Evolutionary conservation across 2,888 invertebrate genomes (phyloP).

Genomic region (Dusona sp.): DNA sequence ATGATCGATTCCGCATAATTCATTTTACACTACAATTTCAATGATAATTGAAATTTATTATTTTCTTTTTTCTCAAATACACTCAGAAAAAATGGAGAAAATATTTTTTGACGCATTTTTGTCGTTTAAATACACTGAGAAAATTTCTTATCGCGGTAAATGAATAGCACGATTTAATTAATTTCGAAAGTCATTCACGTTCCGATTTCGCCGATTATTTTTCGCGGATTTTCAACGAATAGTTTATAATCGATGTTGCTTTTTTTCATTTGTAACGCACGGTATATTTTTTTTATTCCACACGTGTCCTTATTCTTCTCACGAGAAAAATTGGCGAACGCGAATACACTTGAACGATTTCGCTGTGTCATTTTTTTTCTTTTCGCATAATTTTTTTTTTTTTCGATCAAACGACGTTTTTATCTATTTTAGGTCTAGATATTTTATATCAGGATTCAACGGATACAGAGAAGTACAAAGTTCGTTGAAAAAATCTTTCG

Average conservation of each 20-base stretch:
- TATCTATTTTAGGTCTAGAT: background rate
- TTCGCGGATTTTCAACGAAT: slow-evolving; percentile 2
- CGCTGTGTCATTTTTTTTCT: background rate
- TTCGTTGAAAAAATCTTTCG: slow-evolving; percentile 20
- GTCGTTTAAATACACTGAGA: slow-evolving; percentile 22
- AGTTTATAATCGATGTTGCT: slow-evolving; percentile 27
- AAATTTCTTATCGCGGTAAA: slow-evolving; percentile 27
- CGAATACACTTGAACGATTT: background rate
- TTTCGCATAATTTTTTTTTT: background rate
- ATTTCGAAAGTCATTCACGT: slow-evolving; percentile 6
- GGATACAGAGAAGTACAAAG: slow-evolving; percentile 14
- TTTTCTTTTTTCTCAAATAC: background rate
- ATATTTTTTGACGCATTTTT: slow-evolving; percentile 4
- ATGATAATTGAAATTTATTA: background rate
- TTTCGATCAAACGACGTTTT: background rate
- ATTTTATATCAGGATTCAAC: slow-evolving; percentile 4
- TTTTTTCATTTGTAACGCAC: background rate
- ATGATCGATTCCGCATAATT: slow-evolving; percentile 26
- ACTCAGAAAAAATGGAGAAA: background rate
- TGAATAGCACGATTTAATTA: slow-evolving; percentile 14
- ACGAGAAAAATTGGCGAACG: background rate
- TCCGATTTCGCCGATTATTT: background rate
- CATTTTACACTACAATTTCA: background rate
- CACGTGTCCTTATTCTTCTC: background rate
- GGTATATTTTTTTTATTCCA: background rate